Evolutionary conservation across 2,888 invertebrate species (phyloP).

Genomic region (Temnothorax ravouxi): DNA sequence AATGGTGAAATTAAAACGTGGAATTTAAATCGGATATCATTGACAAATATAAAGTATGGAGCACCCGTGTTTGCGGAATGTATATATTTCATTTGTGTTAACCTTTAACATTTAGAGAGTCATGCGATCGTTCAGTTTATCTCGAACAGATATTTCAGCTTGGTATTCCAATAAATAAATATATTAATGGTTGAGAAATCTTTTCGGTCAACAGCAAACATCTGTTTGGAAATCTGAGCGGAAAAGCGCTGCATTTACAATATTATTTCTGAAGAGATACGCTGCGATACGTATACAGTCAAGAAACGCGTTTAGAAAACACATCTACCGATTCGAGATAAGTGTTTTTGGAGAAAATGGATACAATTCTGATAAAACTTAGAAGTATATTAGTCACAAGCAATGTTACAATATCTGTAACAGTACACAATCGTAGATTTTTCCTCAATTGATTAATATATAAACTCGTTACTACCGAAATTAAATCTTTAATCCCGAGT

Average conservation of each 20-base stretch:
- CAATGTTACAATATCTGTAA: background rate
- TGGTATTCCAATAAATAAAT: background rate
- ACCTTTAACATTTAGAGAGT: conserved; percentile 19
- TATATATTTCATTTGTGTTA: background rate
- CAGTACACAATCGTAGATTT: background rate
- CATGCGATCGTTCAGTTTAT: conserved; percentile 2
- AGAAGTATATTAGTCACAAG: background rate
- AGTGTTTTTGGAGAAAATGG: background rate
- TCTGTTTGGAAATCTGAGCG: background rate
- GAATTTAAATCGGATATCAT: background rate
- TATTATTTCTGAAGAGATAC: background rate
- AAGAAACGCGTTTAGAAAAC: background rate
- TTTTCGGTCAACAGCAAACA: background rate
- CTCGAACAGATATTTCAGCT: conserved; percentile 20
- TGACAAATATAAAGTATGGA: background rate
- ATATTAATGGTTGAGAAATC: background rate
- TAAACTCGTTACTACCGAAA: background rate
- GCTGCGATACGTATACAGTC: background rate
- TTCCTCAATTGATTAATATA: background rate
- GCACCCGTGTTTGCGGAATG: background rate
- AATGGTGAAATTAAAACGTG: background rate
- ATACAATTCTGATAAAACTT: background rate
- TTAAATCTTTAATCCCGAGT: background rate
- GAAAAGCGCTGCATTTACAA: background rate
- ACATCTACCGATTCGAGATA: background rate